Conservation (phyloP, 2,888 invertebrate species). For the Pseudolycoriella hygida region DNA sequence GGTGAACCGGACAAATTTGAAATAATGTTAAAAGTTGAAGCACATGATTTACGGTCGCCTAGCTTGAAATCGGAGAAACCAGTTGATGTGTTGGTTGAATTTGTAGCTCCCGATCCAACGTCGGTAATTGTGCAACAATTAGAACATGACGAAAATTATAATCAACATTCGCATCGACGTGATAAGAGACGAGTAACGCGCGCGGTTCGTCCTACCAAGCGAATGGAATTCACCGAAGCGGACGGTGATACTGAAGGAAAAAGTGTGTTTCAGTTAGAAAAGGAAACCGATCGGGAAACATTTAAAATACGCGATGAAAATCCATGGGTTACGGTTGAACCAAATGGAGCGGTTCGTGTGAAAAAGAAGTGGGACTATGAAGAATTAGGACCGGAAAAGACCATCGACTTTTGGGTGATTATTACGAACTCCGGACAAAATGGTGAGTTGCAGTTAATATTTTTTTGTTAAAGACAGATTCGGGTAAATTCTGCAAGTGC, state of each 20-base stretch:
- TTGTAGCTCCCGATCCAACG: slow-evolving; percentile 39
- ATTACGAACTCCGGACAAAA: slow-evolving; percentile 79
- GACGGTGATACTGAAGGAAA: slow-evolving; percentile 79
- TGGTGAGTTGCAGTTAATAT: slow-evolving; percentile 38
- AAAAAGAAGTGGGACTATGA: slow-evolving; percentile 97
- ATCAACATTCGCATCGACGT: slow-evolving; percentile 38
- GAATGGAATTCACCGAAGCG: slow-evolving; percentile 79
- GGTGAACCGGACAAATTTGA: slow-evolving; percentile 56
- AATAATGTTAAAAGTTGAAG: slow-evolving; percentile 55
- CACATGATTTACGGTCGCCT: slow-evolving; percentile 65
- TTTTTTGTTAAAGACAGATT: neutral
- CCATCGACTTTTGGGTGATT: slow-evolving; percentile 90
- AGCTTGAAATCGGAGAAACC: slow-evolving; percentile 49
- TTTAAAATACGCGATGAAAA: slow-evolving; percentile 89
- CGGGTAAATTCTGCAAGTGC: neutral
- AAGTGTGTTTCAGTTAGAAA: slow-evolving; percentile 76
- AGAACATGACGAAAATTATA: slow-evolving; percentile 27
- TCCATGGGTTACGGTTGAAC: slow-evolving; percentile 84
- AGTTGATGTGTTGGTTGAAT: slow-evolving; percentile 61
- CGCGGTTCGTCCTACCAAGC: slow-evolving; percentile 85
- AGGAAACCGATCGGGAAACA: slow-evolving; percentile 80
- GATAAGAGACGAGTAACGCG: slow-evolving; percentile 67
- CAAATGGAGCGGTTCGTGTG: slow-evolving; percentile 79
- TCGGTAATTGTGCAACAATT: slow-evolving; percentile 39
- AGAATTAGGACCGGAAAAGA: slow-evolving; percentile 83